phyloP scores from a whole-genome alignment of 2,113 vertebrate species.

The Mustela nigripes region DNA sequence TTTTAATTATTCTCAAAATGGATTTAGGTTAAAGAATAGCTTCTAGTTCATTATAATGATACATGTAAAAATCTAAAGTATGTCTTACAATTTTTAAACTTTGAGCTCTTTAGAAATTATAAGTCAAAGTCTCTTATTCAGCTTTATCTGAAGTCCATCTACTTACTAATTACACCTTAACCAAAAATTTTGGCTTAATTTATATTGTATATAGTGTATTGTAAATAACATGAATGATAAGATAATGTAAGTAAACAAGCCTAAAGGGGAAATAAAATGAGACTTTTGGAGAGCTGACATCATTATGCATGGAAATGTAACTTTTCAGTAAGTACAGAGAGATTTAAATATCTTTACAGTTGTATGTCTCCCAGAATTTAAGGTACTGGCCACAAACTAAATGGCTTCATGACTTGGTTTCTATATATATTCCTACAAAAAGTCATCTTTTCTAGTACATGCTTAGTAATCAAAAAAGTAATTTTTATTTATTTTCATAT shows the following conservation, averaged over 20 bases:
- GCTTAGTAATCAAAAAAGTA: background rate
- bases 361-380: background rate
- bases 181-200: background rate
- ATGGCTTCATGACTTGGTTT: background rate
- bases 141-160: background rate
- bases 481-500: constrained; percentile 29
- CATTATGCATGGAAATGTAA: background rate
- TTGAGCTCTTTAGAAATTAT: background rate
- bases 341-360: background rate
- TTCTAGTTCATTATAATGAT: background rate
- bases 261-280: background rate
- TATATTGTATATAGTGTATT: background rate
- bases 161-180: background rate
- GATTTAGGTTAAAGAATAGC: background rate
- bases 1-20: constrained; percentile 50
- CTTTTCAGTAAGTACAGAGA: background rate
- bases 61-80: background rate
- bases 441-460: background rate
- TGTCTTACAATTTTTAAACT: background rate
- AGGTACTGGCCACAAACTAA: background rate
- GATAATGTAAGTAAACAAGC: constrained; percentile 3
- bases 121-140: background rate
- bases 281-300: constrained; percentile 6
- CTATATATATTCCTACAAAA: background rate
- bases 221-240: background rate